Evolutionary conservation across 2,888 invertebrate species (phyloP), one percentile per base, ranked within the genome.

Genomic region (Geotrupes spiniger): DNA sequence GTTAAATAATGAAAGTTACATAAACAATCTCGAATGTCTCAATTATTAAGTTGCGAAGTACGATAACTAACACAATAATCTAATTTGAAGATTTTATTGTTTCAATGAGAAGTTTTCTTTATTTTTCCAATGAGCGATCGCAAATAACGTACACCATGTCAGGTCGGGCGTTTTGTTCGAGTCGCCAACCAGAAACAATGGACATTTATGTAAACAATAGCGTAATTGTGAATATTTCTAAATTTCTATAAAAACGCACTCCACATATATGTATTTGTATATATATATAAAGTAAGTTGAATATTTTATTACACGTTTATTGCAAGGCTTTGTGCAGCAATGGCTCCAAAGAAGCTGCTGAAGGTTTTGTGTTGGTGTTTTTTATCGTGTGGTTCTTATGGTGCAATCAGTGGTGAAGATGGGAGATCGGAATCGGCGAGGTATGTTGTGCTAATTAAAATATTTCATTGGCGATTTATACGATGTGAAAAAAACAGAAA

Each of bases 321-420:
- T 36, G 17, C 14, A n/a, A 14, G 15, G 28, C 14, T 27, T 27
- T 28, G 10, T 26, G 25, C 28, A 14, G 15, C 26, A 28, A 50
- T 50, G 49, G 37, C 45, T 6, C 14, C 25, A 4, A 28, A 29
- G 10, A 45, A 41, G 14, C 31, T 42, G 25, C n/a, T 27, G 8
- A 17, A n/a, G 4, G 28, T 36, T n/a, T 6, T 33, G 12, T 2
- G 41, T n/a, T 36, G 45, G 2, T 50, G 31, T 46, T 46, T 50
- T 45, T 45, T 42, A 37, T 50, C 37, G 12, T 46, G 16, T 50
- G 49, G 49, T 41, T 50, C 41, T 44, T 45, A 26, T 46, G 45
- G 49, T 46, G 49, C 49, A 41, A 45, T 45, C 49, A 50, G 16
- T 15, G 31, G 29, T 39, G 39, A 37, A 12, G 33, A 43, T 21